These are phyloP conservation scores for Choristoneura fumiferana DNA, from an alignment of 1,140 invertebrate genomes.

Conservation along the genomic window DNA sequence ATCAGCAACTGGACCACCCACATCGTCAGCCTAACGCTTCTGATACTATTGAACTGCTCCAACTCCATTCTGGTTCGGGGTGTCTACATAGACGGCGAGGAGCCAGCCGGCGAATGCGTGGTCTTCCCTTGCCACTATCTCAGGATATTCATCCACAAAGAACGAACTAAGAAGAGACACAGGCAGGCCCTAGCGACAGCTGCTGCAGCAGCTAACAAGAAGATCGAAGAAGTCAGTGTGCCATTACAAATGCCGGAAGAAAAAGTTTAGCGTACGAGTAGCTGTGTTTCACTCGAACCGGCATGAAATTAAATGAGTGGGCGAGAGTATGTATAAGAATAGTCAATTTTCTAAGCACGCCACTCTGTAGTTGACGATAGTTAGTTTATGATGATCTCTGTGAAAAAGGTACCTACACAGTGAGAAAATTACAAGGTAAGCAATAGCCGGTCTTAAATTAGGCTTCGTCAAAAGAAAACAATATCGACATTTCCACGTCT, in stretches of 20 bases:
- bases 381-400: no score
- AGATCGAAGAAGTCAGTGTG: conserved; percentile 56
- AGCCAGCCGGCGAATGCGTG: conserved; percentile 87
- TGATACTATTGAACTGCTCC: conserved; percentile 89
- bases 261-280: conserved; percentile 50
- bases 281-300: no score
- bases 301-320: no score
- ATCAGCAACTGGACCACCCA: conserved; percentile 89
- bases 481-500: no score
- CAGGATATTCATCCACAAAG: conserved; percentile 85
- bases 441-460: no score
- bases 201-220: conserved; percentile 38
- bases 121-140: conserved; percentile 90
- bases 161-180: conserved; percentile 80
- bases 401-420: no score
- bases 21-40: conserved; percentile 84
- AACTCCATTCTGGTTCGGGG: conserved; percentile 91
- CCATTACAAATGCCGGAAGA: conserved; percentile 63
- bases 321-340: no score
- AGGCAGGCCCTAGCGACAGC: conserved; percentile 54
- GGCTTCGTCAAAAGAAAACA: no score
- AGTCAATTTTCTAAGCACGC: no score
- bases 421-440: no score
- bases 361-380: no score
- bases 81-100: conserved; percentile 91